These are phyloP conservation scores for Vandiemenella viatica DNA, from an alignment of 2,888 invertebrate species.

Conservation along the genomic window DNA sequence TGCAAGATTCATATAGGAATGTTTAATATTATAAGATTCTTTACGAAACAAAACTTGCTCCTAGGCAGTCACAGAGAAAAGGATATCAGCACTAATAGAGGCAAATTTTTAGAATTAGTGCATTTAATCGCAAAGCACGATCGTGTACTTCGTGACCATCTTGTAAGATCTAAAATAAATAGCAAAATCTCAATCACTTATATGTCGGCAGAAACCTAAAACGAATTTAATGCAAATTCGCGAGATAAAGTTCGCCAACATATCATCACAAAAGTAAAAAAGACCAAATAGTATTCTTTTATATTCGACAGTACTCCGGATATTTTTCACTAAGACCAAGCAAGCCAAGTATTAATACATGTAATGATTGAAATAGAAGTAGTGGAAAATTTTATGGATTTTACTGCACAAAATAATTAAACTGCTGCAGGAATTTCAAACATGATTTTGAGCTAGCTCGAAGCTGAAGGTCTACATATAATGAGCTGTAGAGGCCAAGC, in stretches of 20 bases:
- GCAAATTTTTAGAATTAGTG: slow-evolving; percentile 14
- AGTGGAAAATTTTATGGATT: slow-evolving; percentile 19
- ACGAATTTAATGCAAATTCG: slow-evolving; percentile 10
- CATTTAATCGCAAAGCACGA: slow-evolving; percentile 16
- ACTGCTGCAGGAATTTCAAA: slow-evolving; percentile 18
- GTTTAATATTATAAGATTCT: neutral
- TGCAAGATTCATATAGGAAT: too few species aligned
- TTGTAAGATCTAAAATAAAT: slow-evolving; percentile 11
- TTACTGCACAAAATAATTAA: slow-evolving; percentile 19
- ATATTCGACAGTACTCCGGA: slow-evolving; percentile 10
- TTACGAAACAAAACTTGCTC: neutral
- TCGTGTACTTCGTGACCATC: slow-evolving; percentile 14
- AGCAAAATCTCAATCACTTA: slow-evolving; percentile 6
- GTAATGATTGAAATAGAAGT: slow-evolving; percentile 18
- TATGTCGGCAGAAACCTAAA: slow-evolving; percentile 16
- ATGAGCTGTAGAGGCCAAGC: slow-evolving; percentile 20
- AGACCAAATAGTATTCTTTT: slow-evolving; percentile 9
- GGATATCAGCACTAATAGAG: slow-evolving; percentile 14
- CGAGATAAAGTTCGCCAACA: slow-evolving; percentile 9
- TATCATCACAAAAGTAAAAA: slow-evolving; percentile 5
- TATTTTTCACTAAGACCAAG: slow-evolving; percentile 17
- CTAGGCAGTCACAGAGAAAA: slow-evolving; percentile 11
- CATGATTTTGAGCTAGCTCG: slow-evolving; percentile 16
- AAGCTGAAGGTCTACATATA: neutral
- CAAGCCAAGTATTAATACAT: slow-evolving; percentile 18